phyloP scores from a whole-genome alignment of 2,888 invertebrate genomes.

The Lithophane leautieri region DNA sequence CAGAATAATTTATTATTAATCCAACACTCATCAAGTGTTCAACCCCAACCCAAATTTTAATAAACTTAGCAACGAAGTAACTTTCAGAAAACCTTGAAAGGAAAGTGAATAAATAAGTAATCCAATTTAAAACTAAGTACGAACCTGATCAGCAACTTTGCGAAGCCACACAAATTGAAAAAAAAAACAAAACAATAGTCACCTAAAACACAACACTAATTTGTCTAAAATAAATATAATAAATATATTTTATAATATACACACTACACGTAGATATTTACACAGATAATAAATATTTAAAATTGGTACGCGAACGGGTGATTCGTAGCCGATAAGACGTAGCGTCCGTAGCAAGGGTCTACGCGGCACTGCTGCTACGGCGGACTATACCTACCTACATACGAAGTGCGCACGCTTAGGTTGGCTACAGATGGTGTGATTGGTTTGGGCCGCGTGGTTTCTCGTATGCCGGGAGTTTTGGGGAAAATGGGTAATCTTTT shows the following conservation, averaged over 20 bases:
- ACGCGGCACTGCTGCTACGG: conserved; percentile 79
- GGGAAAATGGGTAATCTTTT: conserved; percentile 32
- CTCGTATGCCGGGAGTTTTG: conserved; percentile 12
- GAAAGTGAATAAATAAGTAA: conserved; percentile 63
- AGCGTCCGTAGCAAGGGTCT: conserved; percentile 74
- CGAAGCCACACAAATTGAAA: conserved; percentile 69
- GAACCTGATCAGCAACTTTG: conserved; percentile 66
- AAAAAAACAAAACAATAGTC: conserved; percentile 55
- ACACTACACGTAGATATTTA: conserved; percentile 62
- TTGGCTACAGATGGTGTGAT: conserved; percentile 65
- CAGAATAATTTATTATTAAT: conserved; percentile 1
- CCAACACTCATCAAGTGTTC: neutral
- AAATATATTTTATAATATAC: conserved; percentile 27
- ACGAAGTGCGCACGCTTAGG: conserved; percentile 77
- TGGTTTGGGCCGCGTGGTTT: conserved; percentile 29
- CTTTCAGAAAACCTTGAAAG: conserved; percentile 36
- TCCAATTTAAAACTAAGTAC: conserved; percentile 70
- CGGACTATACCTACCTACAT: conserved; percentile 52
- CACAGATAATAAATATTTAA: conserved; percentile 53
- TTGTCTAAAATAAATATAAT: conserved; percentile 34
- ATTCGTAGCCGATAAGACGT: conserved; percentile 74
- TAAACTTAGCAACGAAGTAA: conserved; percentile 25
- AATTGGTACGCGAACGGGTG: conserved; percentile 66
- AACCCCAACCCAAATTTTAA: neutral
- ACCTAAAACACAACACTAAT: conserved; percentile 69